Evolutionary conservation across 2,888 invertebrate genomes (phyloP), one percentile per base, ranked within the genome.

Genomic region (Chrysopilus asiliformis): DNA sequence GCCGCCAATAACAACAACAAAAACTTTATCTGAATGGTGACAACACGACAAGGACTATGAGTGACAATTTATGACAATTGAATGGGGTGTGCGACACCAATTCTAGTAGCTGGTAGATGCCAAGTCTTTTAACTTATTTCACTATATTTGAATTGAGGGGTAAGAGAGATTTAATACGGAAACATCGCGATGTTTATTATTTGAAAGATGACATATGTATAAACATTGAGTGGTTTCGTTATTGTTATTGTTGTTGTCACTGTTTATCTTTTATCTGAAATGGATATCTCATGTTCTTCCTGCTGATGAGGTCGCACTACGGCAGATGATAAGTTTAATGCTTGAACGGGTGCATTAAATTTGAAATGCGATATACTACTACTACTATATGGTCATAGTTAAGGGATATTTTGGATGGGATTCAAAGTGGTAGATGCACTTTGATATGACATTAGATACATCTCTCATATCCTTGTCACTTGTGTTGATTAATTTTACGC

Each of bases 141-240:
- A n/a, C n/a, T n/a, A n/a, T n/a, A n/a, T n/a, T n/a, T n/a, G n/a
- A n/a, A n/a, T n/a, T n/a, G n/a, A n/a, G n/a, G n/a, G n/a, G n/a
- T n/a, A n/a, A n/a, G n/a, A 12, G 29, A 12, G 15, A 28, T 35
- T 29, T 22, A 13, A 17, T 17, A 17, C 25, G 14, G 10, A n/a
- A 10, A 25, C 8, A 10, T 22, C 13, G 19, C 17, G 19, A 31
- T 39, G 34, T 39, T 42, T 39, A 42, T 42, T 34, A 39, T 42
- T 42, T 42, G 42, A 39, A 37, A 39, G 37, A 39, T 42, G 39
- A 42, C 42, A 42, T 42, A 39, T 42, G 42, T 39, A 34, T 32
- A 39, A 37, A 39, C 34, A 39, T 26, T 24, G 34, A 27, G 28
- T 22, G 32, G 17, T 30, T 29, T 19, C 13, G n/a, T 22, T n/a